Evolutionary conservation across 2,113 vertebrate species (phyloP).

Genomic region (Circaetus cinerascens): DNA sequence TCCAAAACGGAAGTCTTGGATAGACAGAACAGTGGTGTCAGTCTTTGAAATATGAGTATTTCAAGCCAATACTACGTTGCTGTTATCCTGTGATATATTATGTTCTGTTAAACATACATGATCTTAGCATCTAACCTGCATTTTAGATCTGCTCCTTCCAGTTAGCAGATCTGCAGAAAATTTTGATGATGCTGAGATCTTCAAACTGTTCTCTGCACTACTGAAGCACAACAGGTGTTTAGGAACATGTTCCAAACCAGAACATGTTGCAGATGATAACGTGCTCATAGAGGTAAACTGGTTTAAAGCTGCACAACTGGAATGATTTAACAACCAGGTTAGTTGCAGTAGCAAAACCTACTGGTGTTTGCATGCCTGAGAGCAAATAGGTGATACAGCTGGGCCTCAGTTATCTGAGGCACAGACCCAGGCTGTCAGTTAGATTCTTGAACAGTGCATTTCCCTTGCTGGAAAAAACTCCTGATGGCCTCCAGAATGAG

Average conservation of each 20-base stretch:
- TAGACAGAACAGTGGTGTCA: not conserved
- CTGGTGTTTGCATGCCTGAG: not conserved
- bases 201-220: not conserved
- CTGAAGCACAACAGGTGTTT: not conserved
- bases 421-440: not conserved
- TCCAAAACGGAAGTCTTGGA: not conserved
- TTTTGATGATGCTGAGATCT: not conserved
- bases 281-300: not conserved
- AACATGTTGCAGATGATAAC: rapidly evolving
- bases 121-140: not conserved
- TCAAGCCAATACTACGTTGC: not conserved
- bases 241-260: not conserved
- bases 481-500: rapidly evolving
- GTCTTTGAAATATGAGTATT: not conserved
- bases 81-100: not conserved
- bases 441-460: not conserved
- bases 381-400: rapidly evolving
- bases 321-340: not conserved
- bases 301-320: not conserved
- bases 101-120: not conserved
- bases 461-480: too few relatives aligned
- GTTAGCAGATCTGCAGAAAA: not conserved
- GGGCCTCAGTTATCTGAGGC: rapidly evolving
- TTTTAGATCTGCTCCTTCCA: not conserved
- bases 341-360: not conserved